Percentiles rank a stretch among this genome's conserved stretches.
Conservation (phyloP, 2,113 vertebrate genomes). For the Trichechus manatus region DNA sequence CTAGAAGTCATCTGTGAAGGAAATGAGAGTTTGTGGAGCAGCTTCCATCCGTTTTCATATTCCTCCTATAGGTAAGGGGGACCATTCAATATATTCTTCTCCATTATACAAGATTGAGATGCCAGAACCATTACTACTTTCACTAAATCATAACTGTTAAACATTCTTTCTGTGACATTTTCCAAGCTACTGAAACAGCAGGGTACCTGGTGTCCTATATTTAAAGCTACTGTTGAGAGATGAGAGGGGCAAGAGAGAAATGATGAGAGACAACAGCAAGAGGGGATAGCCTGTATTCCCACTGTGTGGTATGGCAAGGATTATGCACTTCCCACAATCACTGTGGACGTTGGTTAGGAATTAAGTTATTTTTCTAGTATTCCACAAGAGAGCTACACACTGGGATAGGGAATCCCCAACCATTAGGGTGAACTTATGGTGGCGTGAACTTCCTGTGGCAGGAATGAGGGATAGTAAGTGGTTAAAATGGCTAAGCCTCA, state of each 20-base stretch:
- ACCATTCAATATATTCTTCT: not conserved
- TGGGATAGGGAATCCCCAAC: not conserved
- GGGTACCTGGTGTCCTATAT: not conserved
- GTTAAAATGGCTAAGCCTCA: not conserved
- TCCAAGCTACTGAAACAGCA: not conserved
- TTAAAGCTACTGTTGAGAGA: not conserved
- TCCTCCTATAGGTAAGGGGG: not conserved
- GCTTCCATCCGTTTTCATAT: not conserved
- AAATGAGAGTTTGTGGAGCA: not conserved
- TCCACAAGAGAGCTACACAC: not conserved
- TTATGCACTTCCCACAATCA: not conserved
- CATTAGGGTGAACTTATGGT: not conserved
- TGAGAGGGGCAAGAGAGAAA: not conserved
- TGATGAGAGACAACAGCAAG: not conserved
- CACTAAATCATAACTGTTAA: not conserved
- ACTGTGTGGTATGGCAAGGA: not conserved
- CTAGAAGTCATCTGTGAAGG: not conserved
- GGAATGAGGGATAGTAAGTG: not conserved
- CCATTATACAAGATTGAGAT: not conserved
- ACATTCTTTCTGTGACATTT: not conserved
- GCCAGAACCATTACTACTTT: not conserved
- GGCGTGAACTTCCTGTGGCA: not conserved
- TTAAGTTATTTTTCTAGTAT: not conserved
- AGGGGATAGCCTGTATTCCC: rapidly evolving
- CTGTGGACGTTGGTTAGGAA: not conserved